phyloP scores from a whole-genome alignment of 1,140 invertebrate genomes.

The Drosophila pruinosa region DNA sequence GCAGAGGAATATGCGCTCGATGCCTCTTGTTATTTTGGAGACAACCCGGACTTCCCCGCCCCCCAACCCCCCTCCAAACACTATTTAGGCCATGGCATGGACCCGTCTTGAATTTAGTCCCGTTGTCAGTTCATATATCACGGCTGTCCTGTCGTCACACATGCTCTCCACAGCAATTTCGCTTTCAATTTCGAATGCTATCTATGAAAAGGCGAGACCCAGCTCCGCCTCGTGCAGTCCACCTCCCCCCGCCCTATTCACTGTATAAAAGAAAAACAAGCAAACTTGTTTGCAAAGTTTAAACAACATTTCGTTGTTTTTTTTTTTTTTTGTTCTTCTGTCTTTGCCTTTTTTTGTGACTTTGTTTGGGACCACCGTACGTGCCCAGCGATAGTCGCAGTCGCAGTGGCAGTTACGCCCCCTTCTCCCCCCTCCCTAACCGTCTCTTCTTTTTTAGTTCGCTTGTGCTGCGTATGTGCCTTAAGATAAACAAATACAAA shows the following conservation, averaged over 20 bases:
- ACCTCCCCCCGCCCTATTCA: conserved; percentile 13
- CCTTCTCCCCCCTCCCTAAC: neutral
- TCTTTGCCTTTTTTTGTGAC: conserved; percentile 10
- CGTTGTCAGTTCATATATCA: conserved; percentile 76
- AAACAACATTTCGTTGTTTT: conserved; percentile 67
- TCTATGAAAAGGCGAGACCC: conserved; percentile 62
- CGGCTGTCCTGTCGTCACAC: conserved; percentile 68
- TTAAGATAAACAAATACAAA: conserved; percentile 77
- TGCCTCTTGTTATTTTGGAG: conserved; percentile 66
- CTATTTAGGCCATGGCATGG: conserved; percentile 12
- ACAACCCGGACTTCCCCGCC: conserved; percentile 15
- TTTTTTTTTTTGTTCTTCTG: conserved; percentile 3
- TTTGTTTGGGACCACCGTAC: conserved; percentile 53
- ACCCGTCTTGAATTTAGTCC: conserved; percentile 38
- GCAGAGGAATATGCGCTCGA: conserved; percentile 22
- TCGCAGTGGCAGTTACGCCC: neutral
- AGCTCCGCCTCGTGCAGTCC: conserved; percentile 1
- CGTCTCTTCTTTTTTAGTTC: conserved; percentile 13
- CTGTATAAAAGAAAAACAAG: conserved; percentile 53
- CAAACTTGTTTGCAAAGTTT: conserved; percentile 80
- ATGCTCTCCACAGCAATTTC: conserved; percentile 77
- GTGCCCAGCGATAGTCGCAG: conserved; percentile 36
- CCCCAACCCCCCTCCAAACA: conserved; percentile 20
- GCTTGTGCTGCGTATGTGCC: conserved; percentile 60
- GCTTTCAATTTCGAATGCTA: conserved; percentile 80